phyloP scores from a whole-genome alignment of 2,797 vertebrate species.

The Orestias chungarensis region DNA sequence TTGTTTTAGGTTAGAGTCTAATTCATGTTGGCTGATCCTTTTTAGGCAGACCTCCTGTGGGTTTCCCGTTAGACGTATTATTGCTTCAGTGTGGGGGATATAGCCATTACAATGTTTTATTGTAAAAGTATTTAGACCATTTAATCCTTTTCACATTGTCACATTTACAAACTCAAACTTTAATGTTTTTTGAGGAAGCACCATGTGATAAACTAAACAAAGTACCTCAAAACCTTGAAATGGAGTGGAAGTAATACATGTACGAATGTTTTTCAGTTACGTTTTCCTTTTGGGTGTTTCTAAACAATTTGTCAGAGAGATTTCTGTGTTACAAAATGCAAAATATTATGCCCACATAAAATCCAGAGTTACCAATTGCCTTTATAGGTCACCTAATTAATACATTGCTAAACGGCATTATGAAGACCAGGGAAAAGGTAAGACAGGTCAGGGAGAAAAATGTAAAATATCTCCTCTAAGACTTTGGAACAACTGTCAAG shows the following conservation, averaged over 20 bases:
- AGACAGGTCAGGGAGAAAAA: neutral
- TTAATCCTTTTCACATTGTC: neutral
- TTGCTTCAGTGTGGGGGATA: slow-evolving; percentile 42
- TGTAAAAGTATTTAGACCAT: neutral
- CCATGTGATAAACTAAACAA: neutral
- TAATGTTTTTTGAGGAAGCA: neutral
- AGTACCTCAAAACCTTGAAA: neutral
- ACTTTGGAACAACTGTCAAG: neutral
- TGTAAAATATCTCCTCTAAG: neutral
- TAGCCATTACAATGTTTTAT: neutral
- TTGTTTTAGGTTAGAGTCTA: slow-evolving; percentile 52
- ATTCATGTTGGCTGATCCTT: slow-evolving; percentile 35
- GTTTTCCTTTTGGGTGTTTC: neutral
- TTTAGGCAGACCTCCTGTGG: slow-evolving; percentile 36
- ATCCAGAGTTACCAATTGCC: neutral
- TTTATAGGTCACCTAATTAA: neutral
- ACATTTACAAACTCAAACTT: neutral
- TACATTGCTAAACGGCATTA: neutral
- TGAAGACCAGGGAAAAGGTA: neutral
- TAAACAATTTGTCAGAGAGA: neutral
- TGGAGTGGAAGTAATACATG: neutral
- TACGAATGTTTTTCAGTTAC: too few species aligned
- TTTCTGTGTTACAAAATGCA: neutral
- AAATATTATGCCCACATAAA: neutral
- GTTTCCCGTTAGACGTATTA: slow-evolving; percentile 42